phyloP scores from a whole-genome alignment of 2,113 vertebrate species.

The Hymenochirus boettgeri region DNA sequence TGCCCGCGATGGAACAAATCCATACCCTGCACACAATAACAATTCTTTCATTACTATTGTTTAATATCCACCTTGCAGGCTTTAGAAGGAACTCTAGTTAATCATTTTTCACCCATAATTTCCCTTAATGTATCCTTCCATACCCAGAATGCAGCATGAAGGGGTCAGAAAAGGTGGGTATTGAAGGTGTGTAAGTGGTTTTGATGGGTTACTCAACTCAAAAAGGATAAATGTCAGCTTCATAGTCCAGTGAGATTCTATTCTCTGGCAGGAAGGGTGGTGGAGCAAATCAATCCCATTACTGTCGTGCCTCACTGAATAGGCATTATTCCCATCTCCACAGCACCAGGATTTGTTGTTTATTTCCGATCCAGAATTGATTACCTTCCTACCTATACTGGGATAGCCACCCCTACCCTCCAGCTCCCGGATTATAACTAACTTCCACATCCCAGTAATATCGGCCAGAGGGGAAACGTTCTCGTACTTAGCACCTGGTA shows the following conservation, averaged over 20 bases:
- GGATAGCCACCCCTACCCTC: conserved; percentile 13
- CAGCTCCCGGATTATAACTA: not conserved
- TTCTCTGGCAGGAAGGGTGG: no score
- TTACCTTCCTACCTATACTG: not conserved
- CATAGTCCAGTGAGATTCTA: conserved; percentile 21
- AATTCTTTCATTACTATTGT: no score
- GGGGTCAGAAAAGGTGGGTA: not conserved
- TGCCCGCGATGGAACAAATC: no score
- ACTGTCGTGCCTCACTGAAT: not conserved
- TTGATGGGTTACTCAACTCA: not conserved
- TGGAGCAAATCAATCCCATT: not conserved
- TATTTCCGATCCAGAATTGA: not conserved
- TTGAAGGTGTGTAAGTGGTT: conserved; percentile 20
- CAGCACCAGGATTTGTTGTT: conserved; percentile 16
- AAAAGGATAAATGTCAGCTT: conserved; percentile 15
- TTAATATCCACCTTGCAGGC: no score
- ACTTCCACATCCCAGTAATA: not conserved
- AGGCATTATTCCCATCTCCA: no score
- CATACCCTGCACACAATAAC: no score
- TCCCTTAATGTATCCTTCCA: no score
- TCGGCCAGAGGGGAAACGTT: not conserved
- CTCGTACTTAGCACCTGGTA: not conserved
- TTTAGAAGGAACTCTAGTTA: no score
- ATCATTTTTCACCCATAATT: no score
- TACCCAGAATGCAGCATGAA: not conserved